These are phyloP conservation scores for Diorhabda sublineata DNA, from an alignment of 1,140 invertebrate species.

Conservation along the genomic window DNA sequence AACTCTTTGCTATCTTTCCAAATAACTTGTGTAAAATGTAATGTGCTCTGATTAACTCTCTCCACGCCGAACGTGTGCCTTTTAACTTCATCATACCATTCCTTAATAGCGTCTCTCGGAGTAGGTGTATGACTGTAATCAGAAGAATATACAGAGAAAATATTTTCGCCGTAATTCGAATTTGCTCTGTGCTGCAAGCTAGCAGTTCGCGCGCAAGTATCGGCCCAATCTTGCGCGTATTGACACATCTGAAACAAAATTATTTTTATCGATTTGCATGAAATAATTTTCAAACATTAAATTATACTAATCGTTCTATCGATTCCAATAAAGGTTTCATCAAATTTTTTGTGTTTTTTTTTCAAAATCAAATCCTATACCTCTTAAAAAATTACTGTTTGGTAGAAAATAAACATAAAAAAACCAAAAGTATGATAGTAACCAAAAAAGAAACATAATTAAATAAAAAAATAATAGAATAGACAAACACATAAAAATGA, in stretches of 20 bases:
- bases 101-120: slow-evolving; percentile 60
- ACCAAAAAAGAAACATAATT: too few relatives aligned
- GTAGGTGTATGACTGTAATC: slow-evolving; percentile 61
- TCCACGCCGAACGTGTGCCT: slow-evolving; percentile 50
- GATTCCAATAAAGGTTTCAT: too few relatives aligned
- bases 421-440: too few relatives aligned
- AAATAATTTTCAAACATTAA: too few relatives aligned
- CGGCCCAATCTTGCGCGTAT: slow-evolving; percentile 70
- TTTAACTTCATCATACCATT: slow-evolving; percentile 67
- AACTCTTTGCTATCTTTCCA: slow-evolving; percentile 68
- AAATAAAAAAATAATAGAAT: too few relatives aligned
- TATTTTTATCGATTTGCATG: not conserved
- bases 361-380: too few relatives aligned
- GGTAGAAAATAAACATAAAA: not conserved
- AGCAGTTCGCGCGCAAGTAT: slow-evolving; percentile 66
- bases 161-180: slow-evolving; percentile 50
- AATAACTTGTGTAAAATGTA: slow-evolving; percentile 57
- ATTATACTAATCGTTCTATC: too few relatives aligned
- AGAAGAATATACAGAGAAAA: slow-evolving; percentile 66
- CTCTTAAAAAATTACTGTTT: too few relatives aligned
- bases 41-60: slow-evolving; percentile 55
- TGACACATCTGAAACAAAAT: slow-evolving; percentile 46
- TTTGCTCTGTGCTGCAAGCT: slow-evolving; percentile 59
- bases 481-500: too few relatives aligned
- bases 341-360: too few relatives aligned